Percentiles rank a stretch among this genome's conserved stretches.
phyloP scores from a whole-genome alignment of 1,140 invertebrate genomes.

The Caenorhabditis remanei region DNA sequence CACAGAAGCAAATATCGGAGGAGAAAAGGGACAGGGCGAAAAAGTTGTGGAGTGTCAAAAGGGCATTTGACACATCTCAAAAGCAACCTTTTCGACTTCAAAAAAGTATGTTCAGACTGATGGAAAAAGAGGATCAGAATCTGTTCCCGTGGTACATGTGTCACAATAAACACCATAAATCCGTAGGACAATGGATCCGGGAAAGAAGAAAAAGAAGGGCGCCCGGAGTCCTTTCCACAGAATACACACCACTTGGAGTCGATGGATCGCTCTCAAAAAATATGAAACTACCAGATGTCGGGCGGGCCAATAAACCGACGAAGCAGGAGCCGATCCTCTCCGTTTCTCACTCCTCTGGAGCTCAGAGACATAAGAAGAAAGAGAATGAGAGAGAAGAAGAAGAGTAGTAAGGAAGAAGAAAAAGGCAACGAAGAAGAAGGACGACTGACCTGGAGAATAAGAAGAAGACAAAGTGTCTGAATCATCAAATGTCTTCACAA shows the following conservation, averaged over 20 bases:
- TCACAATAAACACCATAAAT: conserved; percentile 54
- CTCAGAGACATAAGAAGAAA: not conserved
- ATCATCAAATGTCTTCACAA: conserved; percentile 22
- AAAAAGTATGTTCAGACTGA: conserved; percentile 7
- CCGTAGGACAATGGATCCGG: conserved; percentile 5
- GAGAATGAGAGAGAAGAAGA: not conserved
- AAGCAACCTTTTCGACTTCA: conserved; percentile 19
- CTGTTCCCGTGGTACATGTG: not conserved
- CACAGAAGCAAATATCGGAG: conserved; percentile 39
- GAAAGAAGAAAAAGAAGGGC: not conserved
- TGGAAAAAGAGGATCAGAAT: not conserved
- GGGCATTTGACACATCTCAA: conserved; percentile 50
- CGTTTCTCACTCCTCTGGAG: not conserved
- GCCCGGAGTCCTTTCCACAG: not conserved
- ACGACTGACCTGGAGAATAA: conserved; percentile 30
- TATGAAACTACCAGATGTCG: conserved; percentile 54
- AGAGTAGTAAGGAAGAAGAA: not conserved
- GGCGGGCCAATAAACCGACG: conserved; percentile 33
- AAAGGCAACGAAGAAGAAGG: not conserved
- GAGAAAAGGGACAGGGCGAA: not conserved
- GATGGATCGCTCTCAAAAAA: conserved; percentile 52
- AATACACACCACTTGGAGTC: conserved; percentile 34
- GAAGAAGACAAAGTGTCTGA: not conserved
- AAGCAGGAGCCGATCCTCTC: conserved; percentile 18
- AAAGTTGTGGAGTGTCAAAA: conserved; percentile 32